phyloP scores from a whole-genome alignment of 2,888 invertebrate species.

The Caenorhabditis drosophilae region DNA sequence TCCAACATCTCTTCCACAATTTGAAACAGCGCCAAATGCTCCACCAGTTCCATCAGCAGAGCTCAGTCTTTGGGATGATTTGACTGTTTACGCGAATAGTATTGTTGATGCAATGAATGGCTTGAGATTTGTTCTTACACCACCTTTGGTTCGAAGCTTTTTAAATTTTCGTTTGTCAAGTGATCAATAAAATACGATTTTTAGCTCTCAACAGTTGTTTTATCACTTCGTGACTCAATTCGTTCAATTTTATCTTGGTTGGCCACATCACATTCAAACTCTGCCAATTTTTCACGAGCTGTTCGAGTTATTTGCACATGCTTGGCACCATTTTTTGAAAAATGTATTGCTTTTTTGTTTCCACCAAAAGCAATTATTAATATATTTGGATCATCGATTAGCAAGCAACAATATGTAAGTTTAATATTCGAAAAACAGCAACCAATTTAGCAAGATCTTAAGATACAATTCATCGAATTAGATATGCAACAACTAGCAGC shows the following conservation, averaged over 20 bases:
- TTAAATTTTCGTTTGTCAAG: background rate
- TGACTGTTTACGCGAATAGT: conserved; percentile 62
- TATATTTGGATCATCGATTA: conserved; percentile 40
- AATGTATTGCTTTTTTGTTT: conserved; percentile 46
- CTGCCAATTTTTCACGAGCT: conserved; percentile 38
- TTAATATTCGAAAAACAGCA: background rate
- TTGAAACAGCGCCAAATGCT: conserved; percentile 20
- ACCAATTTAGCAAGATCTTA: conserved; percentile 3
- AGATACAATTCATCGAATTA: conserved; percentile 44
- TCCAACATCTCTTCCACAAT: conserved; percentile 25
- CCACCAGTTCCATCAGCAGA: conserved; percentile 57
- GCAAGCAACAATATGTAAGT: conserved; percentile 49
- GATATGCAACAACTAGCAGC: conserved; percentile 40
- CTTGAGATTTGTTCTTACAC: conserved; percentile 59
- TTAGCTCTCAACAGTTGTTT: conserved; percentile 37
- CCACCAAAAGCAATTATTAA: conserved; percentile 33
- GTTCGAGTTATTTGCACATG: conserved; percentile 42
- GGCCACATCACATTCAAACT: conserved; percentile 32
- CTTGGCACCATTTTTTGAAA: conserved; percentile 44
- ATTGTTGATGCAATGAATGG: conserved; percentile 61
- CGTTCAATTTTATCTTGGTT: conserved; percentile 49
- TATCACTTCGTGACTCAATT: conserved; percentile 43
- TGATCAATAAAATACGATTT: background rate
- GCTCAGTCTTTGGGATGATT: conserved; percentile 66
- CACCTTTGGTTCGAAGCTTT: conserved; percentile 50